These are phyloP conservation scores for Rhinolophus ferrumequinum DNA, from an alignment of 2,113 vertebrate genomes.

Conservation along the genomic window DNA sequence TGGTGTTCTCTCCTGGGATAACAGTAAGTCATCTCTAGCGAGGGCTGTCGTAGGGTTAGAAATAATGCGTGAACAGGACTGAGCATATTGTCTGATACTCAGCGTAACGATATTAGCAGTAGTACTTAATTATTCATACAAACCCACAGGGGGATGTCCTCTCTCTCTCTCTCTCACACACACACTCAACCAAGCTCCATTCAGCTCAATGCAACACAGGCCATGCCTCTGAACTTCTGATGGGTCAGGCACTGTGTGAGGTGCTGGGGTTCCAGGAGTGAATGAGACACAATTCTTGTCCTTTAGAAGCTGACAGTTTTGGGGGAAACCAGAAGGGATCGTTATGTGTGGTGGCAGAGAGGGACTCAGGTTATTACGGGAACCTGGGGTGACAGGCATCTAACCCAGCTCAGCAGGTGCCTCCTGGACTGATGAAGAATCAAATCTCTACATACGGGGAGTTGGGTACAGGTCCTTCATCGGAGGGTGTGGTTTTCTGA, in stretches of 20 bases:
- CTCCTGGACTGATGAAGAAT: not conserved
- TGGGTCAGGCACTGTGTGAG: not conserved
- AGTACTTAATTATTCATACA: not conserved
- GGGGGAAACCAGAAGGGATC: not conserved
- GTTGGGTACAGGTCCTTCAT: not conserved
- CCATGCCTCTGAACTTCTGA: not conserved
- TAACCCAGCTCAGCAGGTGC: not conserved
- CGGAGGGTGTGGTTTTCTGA: not conserved
- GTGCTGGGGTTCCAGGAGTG: not conserved
- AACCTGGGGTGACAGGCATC: not conserved
- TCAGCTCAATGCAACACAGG: not conserved
- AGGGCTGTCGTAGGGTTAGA: not conserved
- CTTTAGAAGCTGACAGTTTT: not conserved
- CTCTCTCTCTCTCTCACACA: not conserved
- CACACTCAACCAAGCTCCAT: not conserved
- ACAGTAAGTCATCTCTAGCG: not conserved
- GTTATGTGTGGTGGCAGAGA: too few relatives aligned
- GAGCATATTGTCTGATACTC: not conserved
- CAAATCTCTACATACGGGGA: not conserved
- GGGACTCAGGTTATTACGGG: not conserved
- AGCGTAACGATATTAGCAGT: not conserved
- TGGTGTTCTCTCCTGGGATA: not conserved
- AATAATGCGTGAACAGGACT: not conserved
- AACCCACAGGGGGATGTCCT: not conserved
- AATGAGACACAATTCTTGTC: not conserved